Evolutionary conservation across 2,888 invertebrate genomes (phyloP).

Genomic region (Cheilosia soror): DNA sequence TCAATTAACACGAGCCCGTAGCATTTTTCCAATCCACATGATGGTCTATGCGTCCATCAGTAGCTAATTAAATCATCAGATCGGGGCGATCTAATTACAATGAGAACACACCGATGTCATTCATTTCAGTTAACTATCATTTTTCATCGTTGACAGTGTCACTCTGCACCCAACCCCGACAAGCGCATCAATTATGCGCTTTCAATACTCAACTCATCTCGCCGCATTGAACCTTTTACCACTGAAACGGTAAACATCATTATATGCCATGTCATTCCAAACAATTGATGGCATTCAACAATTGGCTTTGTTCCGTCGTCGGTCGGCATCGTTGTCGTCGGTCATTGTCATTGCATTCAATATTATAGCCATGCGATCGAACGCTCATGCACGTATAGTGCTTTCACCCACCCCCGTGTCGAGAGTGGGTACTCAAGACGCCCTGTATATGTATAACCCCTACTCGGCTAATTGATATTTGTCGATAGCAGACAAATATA

Average conservation of each 20-base stretch:
- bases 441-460: not conserved
- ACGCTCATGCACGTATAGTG: not conserved
- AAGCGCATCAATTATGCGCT: slow-evolving; percentile 18
- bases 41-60: too few relatives aligned
- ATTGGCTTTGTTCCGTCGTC: slow-evolving; percentile 15
- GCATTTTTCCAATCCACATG: too few relatives aligned
- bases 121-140: not conserved
- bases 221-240: not conserved
- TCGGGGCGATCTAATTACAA: too few relatives aligned
- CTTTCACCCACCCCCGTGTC: not conserved
- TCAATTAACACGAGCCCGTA: too few relatives aligned
- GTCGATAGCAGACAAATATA: slow-evolving; percentile 67
- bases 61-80: too few relatives aligned
- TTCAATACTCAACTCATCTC: slow-evolving; percentile 19
- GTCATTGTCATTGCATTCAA: slow-evolving; percentile 6
- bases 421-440: not conserved
- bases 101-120: not conserved
- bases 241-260: slow-evolving; percentile 50
- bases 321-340: not conserved
- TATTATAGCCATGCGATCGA: slow-evolving; percentile 1
- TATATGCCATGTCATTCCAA: slow-evolving; percentile 46
- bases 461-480: slow-evolving; percentile 71
- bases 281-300: slow-evolving; percentile 65
- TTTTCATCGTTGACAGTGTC: not conserved
- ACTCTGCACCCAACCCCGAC: not conserved